Evolutionary conservation across 2,888 invertebrate species (phyloP), one percentile per base, ranked within the genome.

Genomic region (Notodonta ziczac): DNA sequence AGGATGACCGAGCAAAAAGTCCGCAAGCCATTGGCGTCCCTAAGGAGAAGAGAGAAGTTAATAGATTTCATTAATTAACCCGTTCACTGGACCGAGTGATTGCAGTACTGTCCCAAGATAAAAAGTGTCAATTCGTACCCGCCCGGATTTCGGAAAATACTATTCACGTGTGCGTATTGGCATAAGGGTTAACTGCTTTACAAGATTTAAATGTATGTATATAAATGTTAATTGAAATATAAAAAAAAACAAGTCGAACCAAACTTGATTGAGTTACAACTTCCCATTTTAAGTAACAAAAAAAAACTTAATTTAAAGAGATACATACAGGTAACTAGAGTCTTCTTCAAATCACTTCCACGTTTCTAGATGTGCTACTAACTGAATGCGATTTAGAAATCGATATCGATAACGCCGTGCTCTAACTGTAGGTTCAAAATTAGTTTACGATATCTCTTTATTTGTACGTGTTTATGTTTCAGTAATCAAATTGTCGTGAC

Each of bases 11-110:
- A 77, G 83, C 86, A 87, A 88, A 90, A 89, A 84, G 75, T 68
- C 72, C 74, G 75, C 82, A 79, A 82, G 80, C 82, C 76, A 84
- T 84, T 83, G 77, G 77, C 73, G 77, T 81, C 91, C 86, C 86
- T 83, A 82, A 88, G 85, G 89, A 87, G 87, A 81, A 80, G 81
- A 84, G 84, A 57, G 83, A 88, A 89, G 91, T 91, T 93, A 93
- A 92, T 92, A 90, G 93, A 93, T 93, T 93, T 91, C 91, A 91
- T 91, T 93, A 93, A 93, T 93, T 93, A 93, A 92, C 92, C 86
- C 90, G 93, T 89, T 90, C 93, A 90, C 78, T 91, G 92, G 85
- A 88, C 90, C 93, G 91, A 79, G 87, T 92, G 91, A 93, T 93
- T 93, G 92, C 88, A 87, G 85, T 83, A 82, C 86, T 82, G 84